Conservation (phyloP, 2,113 vertebrate genomes). For the Galbula dea region DNA sequence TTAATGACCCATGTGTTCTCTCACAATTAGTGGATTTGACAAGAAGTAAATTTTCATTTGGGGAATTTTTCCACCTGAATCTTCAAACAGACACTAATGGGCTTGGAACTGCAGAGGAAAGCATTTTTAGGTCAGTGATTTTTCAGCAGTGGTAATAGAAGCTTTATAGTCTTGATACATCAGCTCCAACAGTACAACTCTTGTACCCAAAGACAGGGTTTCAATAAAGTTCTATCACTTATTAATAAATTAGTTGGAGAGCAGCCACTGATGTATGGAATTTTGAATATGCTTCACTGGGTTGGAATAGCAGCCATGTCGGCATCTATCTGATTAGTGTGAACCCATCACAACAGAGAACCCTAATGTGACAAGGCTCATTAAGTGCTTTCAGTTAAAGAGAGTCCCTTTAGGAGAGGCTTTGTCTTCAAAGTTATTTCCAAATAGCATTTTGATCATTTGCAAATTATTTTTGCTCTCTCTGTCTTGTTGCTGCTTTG, state of each 20-base stretch:
- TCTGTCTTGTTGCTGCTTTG: background rate
- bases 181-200: slow-evolving; percentile 46
- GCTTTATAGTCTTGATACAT: slow-evolving; percentile 30
- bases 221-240: slow-evolving; percentile 43
- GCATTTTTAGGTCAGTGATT: slow-evolving; percentile 65
- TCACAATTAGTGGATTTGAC: slow-evolving; percentile 50
- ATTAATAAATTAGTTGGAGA: slow-evolving; percentile 51
- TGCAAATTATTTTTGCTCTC: background rate
- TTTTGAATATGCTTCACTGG: slow-evolving; percentile 45
- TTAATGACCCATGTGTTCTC: slow-evolving; percentile 18
- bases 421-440: slow-evolving; percentile 21
- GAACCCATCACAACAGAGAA: slow-evolving; percentile 8
- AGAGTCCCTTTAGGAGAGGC: background rate
- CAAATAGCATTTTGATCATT: slow-evolving; percentile 9
- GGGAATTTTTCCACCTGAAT: slow-evolving; percentile 60
- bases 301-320: slow-evolving; percentile 3
- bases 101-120: slow-evolving; percentile 53
- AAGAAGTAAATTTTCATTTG: slow-evolving; percentile 45
- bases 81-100: slow-evolving; percentile 49
- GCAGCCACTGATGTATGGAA: slow-evolving; percentile 50
- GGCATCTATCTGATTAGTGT: slow-evolving; percentile 24
- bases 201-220: slow-evolving; percentile 38
- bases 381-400: slow-evolving; percentile 44
- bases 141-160: slow-evolving; percentile 36
- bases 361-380: slow-evolving; percentile 48